Conservation (phyloP, 1,140 invertebrate species). For the Rhopalosiphum maidis region DNA sequence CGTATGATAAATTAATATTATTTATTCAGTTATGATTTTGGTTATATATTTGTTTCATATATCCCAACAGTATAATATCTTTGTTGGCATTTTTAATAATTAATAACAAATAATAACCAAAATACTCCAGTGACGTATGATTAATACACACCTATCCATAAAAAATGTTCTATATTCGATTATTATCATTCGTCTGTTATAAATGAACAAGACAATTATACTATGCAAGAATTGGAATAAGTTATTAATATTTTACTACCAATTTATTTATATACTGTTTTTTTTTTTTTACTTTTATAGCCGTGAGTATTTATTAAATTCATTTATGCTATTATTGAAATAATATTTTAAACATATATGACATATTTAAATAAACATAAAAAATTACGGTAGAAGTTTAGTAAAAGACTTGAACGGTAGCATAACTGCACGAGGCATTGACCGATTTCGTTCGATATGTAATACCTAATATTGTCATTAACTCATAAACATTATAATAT, state of each 20-base stretch:
- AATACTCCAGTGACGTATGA: not conserved
- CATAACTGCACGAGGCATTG: not conserved
- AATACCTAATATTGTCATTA: not conserved
- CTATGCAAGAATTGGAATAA: not conserved
- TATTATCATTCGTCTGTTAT: not conserved
- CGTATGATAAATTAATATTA: not conserved
- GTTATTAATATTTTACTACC: not conserved
- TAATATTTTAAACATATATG: not conserved
- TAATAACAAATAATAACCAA: not conserved
- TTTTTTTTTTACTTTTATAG: not conserved
- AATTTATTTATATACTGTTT: not conserved
- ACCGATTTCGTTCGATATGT: no score
- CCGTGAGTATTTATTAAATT: not conserved
- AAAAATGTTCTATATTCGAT: not conserved
- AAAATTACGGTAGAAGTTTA: not conserved
- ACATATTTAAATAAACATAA: not conserved
- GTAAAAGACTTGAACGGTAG: conserved; percentile 22
- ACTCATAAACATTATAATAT: not conserved
- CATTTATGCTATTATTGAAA: not conserved
- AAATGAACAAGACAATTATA: not conserved
- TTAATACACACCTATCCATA: not conserved
- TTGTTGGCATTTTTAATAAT: not conserved
- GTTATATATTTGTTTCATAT: not conserved
- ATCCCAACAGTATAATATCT: not conserved
- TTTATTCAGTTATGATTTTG: not conserved